phyloP scores from a whole-genome alignment of 1,140 invertebrate genomes.

The Trichoplusia ni region DNA sequence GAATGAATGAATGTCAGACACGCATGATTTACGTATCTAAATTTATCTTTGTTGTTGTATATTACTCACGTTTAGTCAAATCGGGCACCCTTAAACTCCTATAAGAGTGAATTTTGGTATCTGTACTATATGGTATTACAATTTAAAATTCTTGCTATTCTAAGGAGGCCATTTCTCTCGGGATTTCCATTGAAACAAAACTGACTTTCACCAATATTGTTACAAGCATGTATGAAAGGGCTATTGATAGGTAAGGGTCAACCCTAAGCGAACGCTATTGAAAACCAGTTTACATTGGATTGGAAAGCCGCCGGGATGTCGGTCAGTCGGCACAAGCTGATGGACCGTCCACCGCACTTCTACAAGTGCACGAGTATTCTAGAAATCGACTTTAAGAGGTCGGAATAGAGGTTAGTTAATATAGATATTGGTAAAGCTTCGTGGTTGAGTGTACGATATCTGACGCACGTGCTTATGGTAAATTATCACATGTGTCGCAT shows the following conservation, averaged over 20 bases:
- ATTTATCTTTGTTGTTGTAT: conserved; percentile 10
- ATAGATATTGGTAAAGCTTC: too few species aligned
- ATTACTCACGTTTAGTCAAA: not conserved
- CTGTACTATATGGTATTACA: not conserved
- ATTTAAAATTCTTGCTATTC: not conserved
- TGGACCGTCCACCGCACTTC: too few species aligned
- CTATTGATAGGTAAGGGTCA: conserved; percentile 25
- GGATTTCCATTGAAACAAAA: conserved; percentile 8
- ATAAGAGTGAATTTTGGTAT: not conserved
- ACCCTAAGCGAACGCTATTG: conserved; percentile 3
- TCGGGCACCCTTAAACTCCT: not conserved
- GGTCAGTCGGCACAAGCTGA: conserved; percentile 23
- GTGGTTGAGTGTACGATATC: too few species aligned
- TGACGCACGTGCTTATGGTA: too few species aligned
- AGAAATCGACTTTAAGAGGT: too few species aligned
- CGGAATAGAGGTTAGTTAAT: too few species aligned
- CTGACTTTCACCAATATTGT: conserved; percentile 2
- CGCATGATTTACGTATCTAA: not conserved
- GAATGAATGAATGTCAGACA: conserved; percentile 12
- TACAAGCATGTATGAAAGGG: conserved; percentile 5
- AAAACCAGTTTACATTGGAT: conserved; percentile 24
- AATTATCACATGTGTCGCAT: too few species aligned
- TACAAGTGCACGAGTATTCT: too few species aligned
- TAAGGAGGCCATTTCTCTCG: not conserved
- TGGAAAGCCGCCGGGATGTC: conserved; percentile 23